Evolutionary conservation across 1,140 invertebrate genomes (phyloP), one percentile per base, ranked within the genome.

Genomic region (Drosophila subobscura): DNA sequence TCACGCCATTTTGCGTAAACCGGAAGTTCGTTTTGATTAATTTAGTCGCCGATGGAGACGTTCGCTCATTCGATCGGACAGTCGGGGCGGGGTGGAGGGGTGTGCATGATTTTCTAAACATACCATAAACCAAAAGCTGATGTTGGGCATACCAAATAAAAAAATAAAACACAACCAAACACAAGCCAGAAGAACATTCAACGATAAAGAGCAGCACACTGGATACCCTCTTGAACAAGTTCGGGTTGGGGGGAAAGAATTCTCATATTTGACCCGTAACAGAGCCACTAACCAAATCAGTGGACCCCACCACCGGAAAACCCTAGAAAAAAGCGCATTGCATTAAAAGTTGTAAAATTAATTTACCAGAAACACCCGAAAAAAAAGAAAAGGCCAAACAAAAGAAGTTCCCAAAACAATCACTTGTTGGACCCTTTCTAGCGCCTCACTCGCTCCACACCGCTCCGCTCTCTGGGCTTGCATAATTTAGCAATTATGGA

Each of bases 11-110:
- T 86, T 90, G 86, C 78, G 86, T 90, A 90, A 90, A 83, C 86
- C 86, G 86, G 86, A 89, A 89, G 86, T 90, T 72, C 55, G 81
- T 90, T 89, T 89, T 89, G 86, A 89, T 89, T 89, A 89, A 89
- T 89, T 89, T 89, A 79, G 68, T 72, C 75, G 86, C 77, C 77
- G 77, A 89, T 80, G 81, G 86, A 89, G 71, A 78, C 74, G 79
- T 64, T 70, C 57, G 67, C 37, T 68, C 74, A 77, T 66, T 68
- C 57, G 66, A 40, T 68, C 68, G 50, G 50, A 50, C 68, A 77
- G 72, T 71, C 68, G 75, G 67, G 61, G 61, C 61, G 27, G 47
- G 46, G 45, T 29, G 58, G 47, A 46, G 45, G 16, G 23, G 59
- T 47, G 29, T 33, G 56, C 44, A 46, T 72, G 77, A 67, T 66